Evolutionary conservation across 2,888 invertebrate genomes (phyloP).

Genomic region (Sphaerophoria rueppellii): DNA sequence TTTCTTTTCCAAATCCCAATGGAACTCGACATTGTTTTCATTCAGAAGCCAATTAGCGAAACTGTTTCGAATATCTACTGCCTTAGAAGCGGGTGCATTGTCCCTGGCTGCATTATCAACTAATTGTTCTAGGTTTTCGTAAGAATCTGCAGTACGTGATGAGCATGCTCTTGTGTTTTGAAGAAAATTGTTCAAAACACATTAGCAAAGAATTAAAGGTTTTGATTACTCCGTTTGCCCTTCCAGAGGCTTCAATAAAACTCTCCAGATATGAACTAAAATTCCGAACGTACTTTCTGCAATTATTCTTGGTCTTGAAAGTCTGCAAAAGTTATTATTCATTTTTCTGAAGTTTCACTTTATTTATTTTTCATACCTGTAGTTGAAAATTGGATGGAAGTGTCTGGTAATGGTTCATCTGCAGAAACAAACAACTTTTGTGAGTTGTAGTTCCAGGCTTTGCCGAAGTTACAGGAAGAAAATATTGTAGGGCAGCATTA

Average conservation of each 20-base stretch:
- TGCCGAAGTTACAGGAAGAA: too few species aligned
- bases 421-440: neutral
- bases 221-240: neutral
- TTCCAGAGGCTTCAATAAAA: neutral
- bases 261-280: neutral
- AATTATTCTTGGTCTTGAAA: neutral
- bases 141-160: too few species aligned
- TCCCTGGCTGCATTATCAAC: too few species aligned
- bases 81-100: too few species aligned
- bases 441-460: neutral
- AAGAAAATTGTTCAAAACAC: neutral
- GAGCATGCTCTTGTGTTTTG: neutral
- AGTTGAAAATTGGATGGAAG: neutral
- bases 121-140: too few species aligned
- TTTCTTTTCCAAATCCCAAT: too few species aligned
- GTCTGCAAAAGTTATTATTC: neutral
- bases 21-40: too few species aligned
- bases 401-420: neutral
- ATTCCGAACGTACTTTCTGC: conserved; percentile 1
- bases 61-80: too few species aligned
- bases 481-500: too few species aligned
- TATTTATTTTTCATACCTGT: too few species aligned
- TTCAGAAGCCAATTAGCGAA: too few species aligned
- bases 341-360: too few species aligned
- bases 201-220: neutral